phyloP scores from a whole-genome alignment of 2,888 invertebrate genomes.

The Danaus chrysippus region DNA sequence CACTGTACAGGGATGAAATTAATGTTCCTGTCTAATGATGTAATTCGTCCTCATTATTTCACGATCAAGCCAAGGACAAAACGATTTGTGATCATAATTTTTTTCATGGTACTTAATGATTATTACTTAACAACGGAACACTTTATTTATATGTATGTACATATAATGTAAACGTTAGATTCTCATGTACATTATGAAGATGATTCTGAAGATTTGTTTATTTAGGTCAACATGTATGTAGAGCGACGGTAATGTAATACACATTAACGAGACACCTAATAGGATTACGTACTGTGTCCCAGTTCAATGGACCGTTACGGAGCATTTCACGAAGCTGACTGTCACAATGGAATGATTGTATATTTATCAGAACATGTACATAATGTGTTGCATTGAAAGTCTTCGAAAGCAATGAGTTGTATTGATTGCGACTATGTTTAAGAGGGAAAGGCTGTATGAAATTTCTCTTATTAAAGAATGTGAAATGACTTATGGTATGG shows the following conservation, averaged over 20 bases:
- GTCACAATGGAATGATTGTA: slow-evolving; percentile 72
- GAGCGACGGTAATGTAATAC: slow-evolving; percentile 41
- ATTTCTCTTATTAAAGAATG: slow-evolving; percentile 48
- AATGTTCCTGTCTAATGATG: slow-evolving; percentile 45
- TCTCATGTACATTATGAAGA: slow-evolving; percentile 8
- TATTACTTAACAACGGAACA: too few species aligned
- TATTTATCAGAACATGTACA: slow-evolving; percentile 55
- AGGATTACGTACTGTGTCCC: slow-evolving; percentile 72
- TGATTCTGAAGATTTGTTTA: slow-evolving; percentile 33
- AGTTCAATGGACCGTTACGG: slow-evolving; percentile 65
- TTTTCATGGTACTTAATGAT: too few species aligned
- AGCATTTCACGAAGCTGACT: slow-evolving; percentile 59
- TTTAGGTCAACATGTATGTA: slow-evolving; percentile 51
- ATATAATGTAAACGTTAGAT: not conserved
- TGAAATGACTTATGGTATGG: slow-evolving; percentile 45
- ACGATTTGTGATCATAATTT: slow-evolving; percentile 9
- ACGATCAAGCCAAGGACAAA: slow-evolving; percentile 51
- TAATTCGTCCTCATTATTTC: slow-evolving; percentile 60
- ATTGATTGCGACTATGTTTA: slow-evolving; percentile 15
- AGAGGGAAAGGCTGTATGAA: slow-evolving; percentile 24
- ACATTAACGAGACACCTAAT: slow-evolving; percentile 73
- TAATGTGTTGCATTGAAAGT: slow-evolving; percentile 44
- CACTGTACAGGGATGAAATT: slow-evolving; percentile 34
- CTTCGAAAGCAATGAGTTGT: slow-evolving; percentile 47
- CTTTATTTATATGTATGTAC: too few species aligned